Percentiles rank a stretch among this genome's conserved stretches.
These are phyloP conservation scores for Ellobius talpinus DNA, from an alignment of 2,113 vertebrate genomes.

Conservation along the genomic window DNA sequence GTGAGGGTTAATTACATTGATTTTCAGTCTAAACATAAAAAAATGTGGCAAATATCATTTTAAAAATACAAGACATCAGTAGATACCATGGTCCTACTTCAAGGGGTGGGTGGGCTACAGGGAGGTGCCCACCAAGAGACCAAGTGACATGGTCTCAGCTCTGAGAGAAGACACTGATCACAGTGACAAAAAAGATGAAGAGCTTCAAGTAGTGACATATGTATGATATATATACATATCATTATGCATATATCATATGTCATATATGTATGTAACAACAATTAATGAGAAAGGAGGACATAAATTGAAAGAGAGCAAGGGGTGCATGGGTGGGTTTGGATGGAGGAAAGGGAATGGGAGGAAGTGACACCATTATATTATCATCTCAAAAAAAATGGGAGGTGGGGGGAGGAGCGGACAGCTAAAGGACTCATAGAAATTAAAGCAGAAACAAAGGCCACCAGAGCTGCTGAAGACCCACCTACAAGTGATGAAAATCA, in stretches of 20 bases:
- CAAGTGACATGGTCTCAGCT: not conserved
- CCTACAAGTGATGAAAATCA: conserved; percentile 92
- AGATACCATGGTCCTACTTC: not conserved
- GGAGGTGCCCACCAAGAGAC: not conserved
- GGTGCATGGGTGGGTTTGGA: no score
- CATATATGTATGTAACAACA: not conserved
- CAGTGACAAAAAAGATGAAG: not conserved
- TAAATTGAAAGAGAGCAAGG: not conserved
- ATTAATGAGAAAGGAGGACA: not conserved
- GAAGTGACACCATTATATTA: not conserved
- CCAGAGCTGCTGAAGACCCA: conserved; percentile 87
- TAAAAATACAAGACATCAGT: not conserved
- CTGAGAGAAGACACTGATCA: not conserved
- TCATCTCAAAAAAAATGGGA: not conserved
- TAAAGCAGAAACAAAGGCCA: not conserved
- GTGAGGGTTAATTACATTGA: not conserved
- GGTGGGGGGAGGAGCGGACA: not conserved
- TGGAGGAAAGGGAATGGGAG: not conserved
- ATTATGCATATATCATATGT: no score
- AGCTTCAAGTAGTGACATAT: not conserved
- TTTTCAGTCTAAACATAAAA: not conserved
- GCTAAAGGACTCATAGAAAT: not conserved
- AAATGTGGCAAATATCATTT: not conserved
- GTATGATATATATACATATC: no score
- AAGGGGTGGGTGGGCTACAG: not conserved